phyloP scores from a whole-genome alignment of 2,888 invertebrate genomes.

The Ennomos fuscantarius region DNA sequence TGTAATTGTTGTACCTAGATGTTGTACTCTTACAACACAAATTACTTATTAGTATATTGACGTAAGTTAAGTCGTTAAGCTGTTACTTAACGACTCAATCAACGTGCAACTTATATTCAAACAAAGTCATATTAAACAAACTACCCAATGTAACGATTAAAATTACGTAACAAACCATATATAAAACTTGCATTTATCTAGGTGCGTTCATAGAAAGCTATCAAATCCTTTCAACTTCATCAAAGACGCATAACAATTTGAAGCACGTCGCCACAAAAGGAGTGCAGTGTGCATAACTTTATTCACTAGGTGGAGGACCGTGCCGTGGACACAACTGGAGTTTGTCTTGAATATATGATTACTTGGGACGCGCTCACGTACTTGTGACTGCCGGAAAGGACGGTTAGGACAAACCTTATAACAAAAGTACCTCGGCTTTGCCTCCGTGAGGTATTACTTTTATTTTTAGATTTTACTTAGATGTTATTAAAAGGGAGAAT shows the following conservation, averaged over 20 bases:
- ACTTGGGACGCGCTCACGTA: constrained; percentile 32
- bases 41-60: too few species aligned
- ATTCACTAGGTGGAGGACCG: constrained; percentile 22
- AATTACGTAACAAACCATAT: too few species aligned
- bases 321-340: constrained; percentile 23
- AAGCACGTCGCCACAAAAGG: constrained; percentile 30
- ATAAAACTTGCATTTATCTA: too few species aligned
- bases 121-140: too few species aligned
- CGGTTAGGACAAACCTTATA: constrained; percentile 14
- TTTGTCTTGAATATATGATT: constrained; percentile 39
- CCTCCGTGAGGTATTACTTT: constrained; percentile 6
- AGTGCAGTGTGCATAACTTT: constrained; percentile 32
- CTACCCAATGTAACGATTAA: too few species aligned
- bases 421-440: constrained; percentile 6
- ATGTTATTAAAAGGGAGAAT: not conserved
- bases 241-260: constrained; percentile 25
- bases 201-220: constrained; percentile 2
- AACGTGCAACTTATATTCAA: too few species aligned
- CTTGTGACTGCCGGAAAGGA: constrained; percentile 20
- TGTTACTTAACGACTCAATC: too few species aligned
- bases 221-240: constrained; percentile 4
- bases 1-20: too few species aligned
- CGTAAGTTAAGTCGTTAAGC: too few species aligned
- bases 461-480: not conserved
- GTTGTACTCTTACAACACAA: too few species aligned